phyloP scores from a whole-genome alignment of 2,113 vertebrate genomes.

The Lamprotornis superbus region DNA sequence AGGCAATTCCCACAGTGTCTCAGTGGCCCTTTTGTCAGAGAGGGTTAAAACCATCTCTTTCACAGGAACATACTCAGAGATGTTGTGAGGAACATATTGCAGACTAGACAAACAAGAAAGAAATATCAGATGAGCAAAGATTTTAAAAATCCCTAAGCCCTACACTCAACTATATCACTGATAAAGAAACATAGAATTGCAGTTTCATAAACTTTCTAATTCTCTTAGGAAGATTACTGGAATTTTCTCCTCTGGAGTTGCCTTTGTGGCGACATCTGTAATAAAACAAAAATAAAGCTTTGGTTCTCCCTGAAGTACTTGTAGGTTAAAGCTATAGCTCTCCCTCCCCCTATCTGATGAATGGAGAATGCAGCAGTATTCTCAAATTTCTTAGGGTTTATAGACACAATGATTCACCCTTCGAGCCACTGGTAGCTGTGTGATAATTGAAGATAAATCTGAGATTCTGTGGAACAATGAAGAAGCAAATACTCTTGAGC shows the following conservation, averaged over 20 bases:
- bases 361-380: neutral
- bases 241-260: neutral
- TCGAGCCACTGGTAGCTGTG: neutral
- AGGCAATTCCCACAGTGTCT: neutral
- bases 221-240: neutral
- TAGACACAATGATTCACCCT: slow-evolving; percentile 11
- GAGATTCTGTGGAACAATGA: neutral
- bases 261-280: neutral
- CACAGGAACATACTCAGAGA: neutral
- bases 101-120: neutral
- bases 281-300: neutral
- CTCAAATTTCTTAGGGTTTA: slow-evolving; percentile 16
- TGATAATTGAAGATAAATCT: slow-evolving; percentile 53
- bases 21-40: neutral
- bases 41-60: neutral
- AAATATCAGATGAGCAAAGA: neutral
- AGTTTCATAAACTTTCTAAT: neutral
- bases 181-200: neutral
- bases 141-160: neutral
- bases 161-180: neutral
- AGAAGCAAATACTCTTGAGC: neutral
- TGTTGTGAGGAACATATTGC: neutral
- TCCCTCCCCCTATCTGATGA: slow-evolving; percentile 1
- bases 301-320: neutral
- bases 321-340: slow-evolving; percentile 2